Percentiles rank a stretch among this genome's conserved stretches.
These are phyloP conservation scores for Aporophyla nigra DNA, from an alignment of 2,888 invertebrate genomes.

Conservation along the genomic window DNA sequence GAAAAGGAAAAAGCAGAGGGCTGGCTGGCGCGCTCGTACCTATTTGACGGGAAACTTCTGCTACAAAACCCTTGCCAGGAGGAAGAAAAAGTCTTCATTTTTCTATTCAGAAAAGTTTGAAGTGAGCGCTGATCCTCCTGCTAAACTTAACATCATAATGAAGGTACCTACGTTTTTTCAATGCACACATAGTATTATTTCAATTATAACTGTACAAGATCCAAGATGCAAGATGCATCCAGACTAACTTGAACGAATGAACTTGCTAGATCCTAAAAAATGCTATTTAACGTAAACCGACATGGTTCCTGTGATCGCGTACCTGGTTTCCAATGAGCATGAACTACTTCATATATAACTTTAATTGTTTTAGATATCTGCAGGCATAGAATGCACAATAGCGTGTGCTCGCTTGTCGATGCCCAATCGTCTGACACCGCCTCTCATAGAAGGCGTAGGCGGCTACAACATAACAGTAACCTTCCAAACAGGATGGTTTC, in stretches of 20 bases:
- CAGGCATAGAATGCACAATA: slow-evolving; percentile 82
- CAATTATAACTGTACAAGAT: neutral
- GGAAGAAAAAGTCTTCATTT: slow-evolving; percentile 67
- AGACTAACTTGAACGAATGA: neutral
- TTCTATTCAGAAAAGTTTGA: slow-evolving; percentile 84
- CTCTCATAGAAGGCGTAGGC: slow-evolving; percentile 78
- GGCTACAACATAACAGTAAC: slow-evolving; percentile 81
- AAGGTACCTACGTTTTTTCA: slow-evolving; percentile 61
- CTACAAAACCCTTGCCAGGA: slow-evolving; percentile 67
- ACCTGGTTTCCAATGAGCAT: neutral
- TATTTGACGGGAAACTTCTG: slow-evolving; percentile 80
- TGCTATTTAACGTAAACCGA: neutral
- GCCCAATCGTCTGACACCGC: slow-evolving; percentile 77
- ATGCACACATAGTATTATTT: neutral
- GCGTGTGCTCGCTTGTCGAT: slow-evolving; percentile 79
- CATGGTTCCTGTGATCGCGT: neutral
- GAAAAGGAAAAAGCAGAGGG: slow-evolving; percentile 70
- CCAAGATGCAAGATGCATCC: neutral
- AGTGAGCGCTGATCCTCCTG: slow-evolving; percentile 68
- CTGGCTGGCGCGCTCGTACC: slow-evolving; percentile 80
- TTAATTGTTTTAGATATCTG: slow-evolving; percentile 77
- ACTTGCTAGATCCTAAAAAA: neutral
- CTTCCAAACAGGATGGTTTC: slow-evolving; percentile 80
- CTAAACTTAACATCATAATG: slow-evolving; percentile 58
- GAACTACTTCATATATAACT: neutral